phyloP scores from a whole-genome alignment of 2,888 invertebrate species.

The Xanthorhoe designata region DNA sequence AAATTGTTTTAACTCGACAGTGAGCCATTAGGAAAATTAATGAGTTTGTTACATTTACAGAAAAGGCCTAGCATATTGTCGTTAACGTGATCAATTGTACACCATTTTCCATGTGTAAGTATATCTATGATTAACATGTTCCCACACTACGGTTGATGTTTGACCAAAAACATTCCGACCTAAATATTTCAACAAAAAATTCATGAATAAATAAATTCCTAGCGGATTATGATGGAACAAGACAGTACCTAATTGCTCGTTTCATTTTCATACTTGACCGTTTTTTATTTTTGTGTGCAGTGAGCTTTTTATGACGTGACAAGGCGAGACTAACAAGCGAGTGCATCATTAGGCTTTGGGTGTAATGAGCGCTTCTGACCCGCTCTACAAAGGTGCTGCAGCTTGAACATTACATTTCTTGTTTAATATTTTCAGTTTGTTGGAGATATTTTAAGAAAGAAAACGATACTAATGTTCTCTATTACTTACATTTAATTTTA shows the following conservation, averaged over 20 bases:
- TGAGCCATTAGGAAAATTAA: constrained; percentile 34
- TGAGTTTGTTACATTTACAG: too few species aligned
- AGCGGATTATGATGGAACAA: constrained; percentile 8
- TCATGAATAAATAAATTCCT: neutral
- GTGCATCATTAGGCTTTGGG: constrained; percentile 68
- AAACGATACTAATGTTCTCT: constrained; percentile 14
- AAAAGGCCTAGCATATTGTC: constrained; percentile 7
- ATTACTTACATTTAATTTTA: neutral
- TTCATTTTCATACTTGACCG: constrained; percentile 47
- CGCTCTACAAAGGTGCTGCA: constrained; percentile 48
- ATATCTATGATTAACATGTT: constrained; percentile 5
- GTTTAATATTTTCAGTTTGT: constrained; percentile 31
- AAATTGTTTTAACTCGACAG: constrained; percentile 35
- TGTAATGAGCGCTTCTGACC: constrained; percentile 60
- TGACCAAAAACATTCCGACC: neutral
- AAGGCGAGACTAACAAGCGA: constrained; percentile 67
- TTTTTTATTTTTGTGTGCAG: constrained; percentile 48
- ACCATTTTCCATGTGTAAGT: neutral
- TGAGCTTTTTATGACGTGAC: constrained; percentile 55
- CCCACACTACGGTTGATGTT: neutral
- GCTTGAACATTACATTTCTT: constrained; percentile 43
- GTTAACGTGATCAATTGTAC: constrained; percentile 14
- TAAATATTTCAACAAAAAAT: neutral
- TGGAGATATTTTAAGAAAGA: constrained; percentile 18
- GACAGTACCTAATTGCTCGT: constrained; percentile 42